These are phyloP conservation scores for Dasyornis broadbenti DNA, from an alignment of 2,113 vertebrate genomes.

Conservation along the genomic window DNA sequence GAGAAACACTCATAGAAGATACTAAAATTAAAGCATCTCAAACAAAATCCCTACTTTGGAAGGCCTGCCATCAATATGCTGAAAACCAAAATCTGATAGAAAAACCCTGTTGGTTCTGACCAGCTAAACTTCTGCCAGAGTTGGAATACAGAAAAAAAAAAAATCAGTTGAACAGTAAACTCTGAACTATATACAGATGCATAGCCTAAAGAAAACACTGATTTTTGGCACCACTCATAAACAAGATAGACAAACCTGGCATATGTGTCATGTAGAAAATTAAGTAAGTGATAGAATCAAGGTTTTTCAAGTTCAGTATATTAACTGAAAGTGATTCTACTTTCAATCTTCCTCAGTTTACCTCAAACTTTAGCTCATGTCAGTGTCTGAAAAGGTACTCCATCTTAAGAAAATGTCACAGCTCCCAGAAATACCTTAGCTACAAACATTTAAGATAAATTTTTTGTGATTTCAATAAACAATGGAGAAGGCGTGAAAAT, in stretches of 20 bases:
- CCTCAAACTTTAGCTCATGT: neutral
- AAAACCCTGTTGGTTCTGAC: neutral
- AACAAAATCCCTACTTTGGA: neutral
- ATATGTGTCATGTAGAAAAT: neutral
- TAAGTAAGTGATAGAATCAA: neutral
- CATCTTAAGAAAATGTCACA: neutral
- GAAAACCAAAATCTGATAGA: neutral
- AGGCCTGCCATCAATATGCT: neutral
- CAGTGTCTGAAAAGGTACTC: neutral
- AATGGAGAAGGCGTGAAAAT: neutral
- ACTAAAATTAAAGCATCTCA: neutral
- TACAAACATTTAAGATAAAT: neutral
- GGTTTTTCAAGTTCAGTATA: neutral
- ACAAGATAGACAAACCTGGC: neutral
- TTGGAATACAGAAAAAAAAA: neutral
- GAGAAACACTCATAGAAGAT: neutral
- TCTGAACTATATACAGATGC: neutral
- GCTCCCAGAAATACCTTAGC: neutral
- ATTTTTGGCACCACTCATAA: neutral
- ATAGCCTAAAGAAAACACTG: neutral
- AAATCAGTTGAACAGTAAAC: neutral
- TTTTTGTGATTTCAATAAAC: neutral
- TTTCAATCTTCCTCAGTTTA: neutral
- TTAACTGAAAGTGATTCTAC: neutral
- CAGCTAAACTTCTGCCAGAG: neutral